A percentile compares a stretch with the other conserved stretches of the same genome.
These are phyloP conservation scores for Akabosia matsudoensis DNA, from an alignment of 1,140 invertebrate genomes.

Conservation along the genomic window DNA sequence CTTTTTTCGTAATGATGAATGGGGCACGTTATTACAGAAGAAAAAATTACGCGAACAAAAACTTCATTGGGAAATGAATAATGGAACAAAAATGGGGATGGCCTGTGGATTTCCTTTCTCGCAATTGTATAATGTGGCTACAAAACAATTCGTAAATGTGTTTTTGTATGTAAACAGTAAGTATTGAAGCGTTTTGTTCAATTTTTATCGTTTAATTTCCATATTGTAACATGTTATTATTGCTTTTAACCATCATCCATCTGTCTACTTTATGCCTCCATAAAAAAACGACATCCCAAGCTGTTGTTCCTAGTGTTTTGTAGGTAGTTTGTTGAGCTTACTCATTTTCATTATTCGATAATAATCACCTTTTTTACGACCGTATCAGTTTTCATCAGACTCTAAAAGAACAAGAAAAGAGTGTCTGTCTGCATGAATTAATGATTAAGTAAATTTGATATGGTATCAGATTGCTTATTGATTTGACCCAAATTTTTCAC, in stretches of 20 bases:
- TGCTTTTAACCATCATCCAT: background rate
- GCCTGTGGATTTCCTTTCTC: background rate
- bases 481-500: background rate
- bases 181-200: background rate
- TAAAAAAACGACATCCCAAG: background rate
- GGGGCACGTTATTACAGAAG: constrained; percentile 9
- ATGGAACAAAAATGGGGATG: background rate
- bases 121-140: background rate
- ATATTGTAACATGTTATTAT: constrained; percentile 2
- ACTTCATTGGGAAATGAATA: too few species aligned
- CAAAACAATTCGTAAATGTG: background rate
- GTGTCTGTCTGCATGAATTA: background rate
- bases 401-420: background rate
- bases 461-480: background rate
- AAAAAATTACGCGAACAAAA: too few species aligned
- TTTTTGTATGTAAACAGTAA: background rate
- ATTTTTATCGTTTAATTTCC: background rate
- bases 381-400: background rate
- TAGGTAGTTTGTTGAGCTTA: background rate
- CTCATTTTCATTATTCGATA: background rate
- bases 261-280: background rate
- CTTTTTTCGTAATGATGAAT: constrained; percentile 16
- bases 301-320: background rate
- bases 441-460: background rate
- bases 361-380: background rate